Conservation (phyloP, 2,113 vertebrate genomes). For the Camelus bactrianus region DNA sequence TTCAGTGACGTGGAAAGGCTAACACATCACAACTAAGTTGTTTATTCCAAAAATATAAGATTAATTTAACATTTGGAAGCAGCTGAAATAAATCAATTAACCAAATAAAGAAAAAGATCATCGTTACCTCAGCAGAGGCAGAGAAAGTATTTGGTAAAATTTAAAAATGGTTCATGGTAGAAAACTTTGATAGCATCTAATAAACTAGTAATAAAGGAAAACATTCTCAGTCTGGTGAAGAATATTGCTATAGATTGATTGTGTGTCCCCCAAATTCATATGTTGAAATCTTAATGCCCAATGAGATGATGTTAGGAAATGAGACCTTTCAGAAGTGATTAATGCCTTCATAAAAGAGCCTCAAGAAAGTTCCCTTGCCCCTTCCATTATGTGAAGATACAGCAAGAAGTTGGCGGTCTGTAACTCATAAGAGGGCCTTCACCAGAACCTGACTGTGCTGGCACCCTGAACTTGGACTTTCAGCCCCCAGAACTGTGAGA, state of each 20-base stretch:
- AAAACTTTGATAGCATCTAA: neutral
- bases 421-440: neutral
- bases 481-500: neutral
- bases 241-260: neutral
- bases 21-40: neutral
- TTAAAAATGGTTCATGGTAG: neutral
- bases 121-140: neutral
- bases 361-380: neutral
- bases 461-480: neutral
- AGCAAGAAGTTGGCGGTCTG: neutral
- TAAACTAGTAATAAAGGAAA: conserved; percentile 3
- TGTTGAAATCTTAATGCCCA: neutral
- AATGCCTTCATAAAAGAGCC: neutral
- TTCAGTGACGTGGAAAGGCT: neutral
- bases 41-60: neutral
- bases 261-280: neutral
- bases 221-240: neutral
- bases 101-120: neutral
- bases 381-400: neutral
- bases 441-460: neutral
- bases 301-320: neutral
- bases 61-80: neutral
- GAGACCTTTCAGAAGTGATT: neutral
- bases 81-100: neutral
- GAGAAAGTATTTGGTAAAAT: neutral